Conservation (phyloP, 2,888 invertebrate species). For the Chaitophorus viminalis region DNA sequence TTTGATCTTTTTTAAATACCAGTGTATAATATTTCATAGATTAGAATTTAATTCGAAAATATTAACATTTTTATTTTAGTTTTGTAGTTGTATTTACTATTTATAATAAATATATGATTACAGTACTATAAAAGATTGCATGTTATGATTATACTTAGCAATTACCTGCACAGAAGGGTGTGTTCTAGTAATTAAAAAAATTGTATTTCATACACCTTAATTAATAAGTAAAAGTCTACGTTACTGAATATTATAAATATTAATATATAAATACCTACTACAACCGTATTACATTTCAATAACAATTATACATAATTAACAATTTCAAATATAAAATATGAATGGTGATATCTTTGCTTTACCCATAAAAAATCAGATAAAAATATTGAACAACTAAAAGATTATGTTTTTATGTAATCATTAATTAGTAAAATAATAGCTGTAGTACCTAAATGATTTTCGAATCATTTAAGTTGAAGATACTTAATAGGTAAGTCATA, state of each 20-base stretch:
- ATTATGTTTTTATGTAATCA: background rate
- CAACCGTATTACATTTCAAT: background rate
- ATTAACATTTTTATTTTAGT: background rate
- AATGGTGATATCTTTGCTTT: background rate
- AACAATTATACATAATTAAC: background rate
- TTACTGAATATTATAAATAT: background rate
- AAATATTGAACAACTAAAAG: background rate
- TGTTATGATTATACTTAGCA: conserved; percentile 13
- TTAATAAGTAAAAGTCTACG: conserved; percentile 3
- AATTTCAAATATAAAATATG: background rate
- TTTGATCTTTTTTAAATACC: conserved; percentile 25
- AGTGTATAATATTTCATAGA: background rate
- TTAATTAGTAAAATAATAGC: too few species aligned
- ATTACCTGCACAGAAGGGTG: conserved; percentile 13
- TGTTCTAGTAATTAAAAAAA: conserved; percentile 13
- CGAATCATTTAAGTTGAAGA: too few species aligned
- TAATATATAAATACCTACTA: background rate
- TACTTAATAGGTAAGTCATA: too few species aligned
- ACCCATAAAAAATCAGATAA: background rate
- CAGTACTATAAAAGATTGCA: background rate
- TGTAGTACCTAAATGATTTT: too few species aligned
- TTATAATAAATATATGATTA: conserved; percentile 18
- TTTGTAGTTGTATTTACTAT: background rate
- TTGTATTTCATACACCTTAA: conserved; percentile 23
- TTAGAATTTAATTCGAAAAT: background rate